These are phyloP conservation scores for Castor canadensis DNA, from an alignment of 2,113 vertebrate species.

Conservation along the genomic window DNA sequence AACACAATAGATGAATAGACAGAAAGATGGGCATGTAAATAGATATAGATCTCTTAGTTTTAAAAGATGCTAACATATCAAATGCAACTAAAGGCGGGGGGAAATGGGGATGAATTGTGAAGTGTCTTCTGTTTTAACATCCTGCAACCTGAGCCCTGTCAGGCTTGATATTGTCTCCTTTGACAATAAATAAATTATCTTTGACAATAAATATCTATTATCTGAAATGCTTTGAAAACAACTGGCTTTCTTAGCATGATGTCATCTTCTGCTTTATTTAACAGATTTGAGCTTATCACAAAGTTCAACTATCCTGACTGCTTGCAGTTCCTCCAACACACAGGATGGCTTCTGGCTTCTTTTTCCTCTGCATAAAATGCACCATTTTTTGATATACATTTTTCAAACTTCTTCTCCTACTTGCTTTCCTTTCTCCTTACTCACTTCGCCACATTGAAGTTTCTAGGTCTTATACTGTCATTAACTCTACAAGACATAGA, in stretches of 20 bases:
- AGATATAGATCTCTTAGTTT: background rate
- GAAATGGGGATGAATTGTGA: background rate
- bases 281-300: background rate
- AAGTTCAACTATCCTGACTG: background rate
- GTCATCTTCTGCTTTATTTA: background rate
- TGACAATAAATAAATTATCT: background rate
- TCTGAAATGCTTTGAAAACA: constrained; percentile 8
- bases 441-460: background rate
- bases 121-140: background rate
- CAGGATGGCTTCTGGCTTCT: background rate
- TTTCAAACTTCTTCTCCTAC: background rate
- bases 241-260: background rate
- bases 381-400: background rate
- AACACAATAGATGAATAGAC: background rate
- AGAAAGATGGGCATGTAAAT: background rate
- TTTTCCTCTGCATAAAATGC: background rate
- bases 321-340: background rate
- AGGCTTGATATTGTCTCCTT: background rate
- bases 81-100: background rate
- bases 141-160: background rate
- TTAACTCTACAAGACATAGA: background rate
- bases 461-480: background rate
- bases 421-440: too few species aligned
- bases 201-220: background rate
- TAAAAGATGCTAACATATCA: background rate